A percentile compares a stretch with the other conserved stretches of the same genome.
phyloP scores from a whole-genome alignment of 2,113 vertebrate species.

The Catharus fuscescens region DNA sequence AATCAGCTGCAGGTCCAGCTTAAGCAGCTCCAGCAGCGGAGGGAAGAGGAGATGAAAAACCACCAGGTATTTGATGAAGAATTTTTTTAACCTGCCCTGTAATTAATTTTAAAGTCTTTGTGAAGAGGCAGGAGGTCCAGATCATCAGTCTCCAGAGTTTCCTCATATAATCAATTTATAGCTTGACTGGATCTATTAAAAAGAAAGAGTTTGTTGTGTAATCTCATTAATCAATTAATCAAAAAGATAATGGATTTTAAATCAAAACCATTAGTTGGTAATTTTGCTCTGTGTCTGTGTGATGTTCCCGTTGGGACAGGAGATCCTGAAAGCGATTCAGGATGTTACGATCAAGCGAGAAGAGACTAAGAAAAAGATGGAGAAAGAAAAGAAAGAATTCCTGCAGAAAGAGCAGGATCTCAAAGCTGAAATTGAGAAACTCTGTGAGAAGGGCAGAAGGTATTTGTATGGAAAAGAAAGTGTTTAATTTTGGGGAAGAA shows the following conservation, averaged over 20 bases:
- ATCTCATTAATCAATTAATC: background rate
- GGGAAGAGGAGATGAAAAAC: conserved; percentile 82
- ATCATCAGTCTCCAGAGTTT: background rate
- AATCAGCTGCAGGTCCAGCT: conserved; percentile 79
- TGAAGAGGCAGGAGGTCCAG: background rate
- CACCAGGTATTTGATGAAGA: conserved; percentile 74
- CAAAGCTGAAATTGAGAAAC: conserved; percentile 81
- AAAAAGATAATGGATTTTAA: fast-evolving
- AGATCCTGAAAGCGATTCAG: conserved; percentile 76
- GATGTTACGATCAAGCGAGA: conserved; percentile 81
- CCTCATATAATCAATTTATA: fast-evolving
- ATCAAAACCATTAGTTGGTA: fast-evolving
- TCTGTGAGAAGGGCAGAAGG: conserved; percentile 82
- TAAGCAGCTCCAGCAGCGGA: conserved; percentile 76
- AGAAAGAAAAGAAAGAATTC: conserved; percentile 86
- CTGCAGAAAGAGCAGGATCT: conserved; percentile 83
- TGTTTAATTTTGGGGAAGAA: fast-evolving
- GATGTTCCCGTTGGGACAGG: no score
- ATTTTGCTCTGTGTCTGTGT: background rate
- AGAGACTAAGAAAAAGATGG: conserved; percentile 84
- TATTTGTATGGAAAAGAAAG: background rate
- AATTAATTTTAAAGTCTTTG: background rate
- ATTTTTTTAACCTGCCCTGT: no score
- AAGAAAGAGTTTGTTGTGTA: background rate
- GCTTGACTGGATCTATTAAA: background rate